phyloP scores from a whole-genome alignment of 2,113 vertebrate genomes.

The Apus apus region DNA sequence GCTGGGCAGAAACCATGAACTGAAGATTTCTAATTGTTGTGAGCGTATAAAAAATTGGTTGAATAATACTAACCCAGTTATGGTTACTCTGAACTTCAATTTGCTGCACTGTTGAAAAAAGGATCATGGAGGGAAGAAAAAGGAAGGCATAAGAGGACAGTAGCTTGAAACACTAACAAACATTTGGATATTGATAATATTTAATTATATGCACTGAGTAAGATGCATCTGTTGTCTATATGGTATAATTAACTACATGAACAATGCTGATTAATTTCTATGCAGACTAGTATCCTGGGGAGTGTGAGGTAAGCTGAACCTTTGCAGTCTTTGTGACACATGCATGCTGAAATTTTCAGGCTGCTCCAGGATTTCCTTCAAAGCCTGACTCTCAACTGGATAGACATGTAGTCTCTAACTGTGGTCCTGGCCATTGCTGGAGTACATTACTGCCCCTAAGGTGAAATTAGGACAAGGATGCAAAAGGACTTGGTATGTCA shows the following conservation, averaged over 20 bases:
- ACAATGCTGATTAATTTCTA: not conserved
- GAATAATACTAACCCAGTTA: slow-evolving; percentile 29
- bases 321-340: not conserved
- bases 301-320: not conserved
- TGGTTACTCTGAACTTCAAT: not conserved
- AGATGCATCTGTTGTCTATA: not conserved
- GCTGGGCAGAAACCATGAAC: not conserved
- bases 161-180: slow-evolving; percentile 10
- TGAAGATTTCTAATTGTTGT: slow-evolving; percentile 22
- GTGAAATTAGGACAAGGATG: not conserved
- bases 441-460: not conserved
- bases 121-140: not conserved
- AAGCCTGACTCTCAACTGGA: not conserved
- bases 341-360: not conserved
- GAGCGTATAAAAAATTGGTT: not conserved
- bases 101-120: not conserved
- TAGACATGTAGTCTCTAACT: not conserved
- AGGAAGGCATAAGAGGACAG: not conserved
- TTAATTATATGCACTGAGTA: not conserved
- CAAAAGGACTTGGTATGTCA: not conserved
- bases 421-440: not conserved
- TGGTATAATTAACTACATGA: not conserved
- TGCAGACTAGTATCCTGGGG: not conserved
- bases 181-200: slow-evolving; percentile 7
- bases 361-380: not conserved